These are phyloP conservation scores for Toxotes chatareus DNA, from an alignment of 2,113 vertebrate species.

Conservation along the genomic window DNA sequence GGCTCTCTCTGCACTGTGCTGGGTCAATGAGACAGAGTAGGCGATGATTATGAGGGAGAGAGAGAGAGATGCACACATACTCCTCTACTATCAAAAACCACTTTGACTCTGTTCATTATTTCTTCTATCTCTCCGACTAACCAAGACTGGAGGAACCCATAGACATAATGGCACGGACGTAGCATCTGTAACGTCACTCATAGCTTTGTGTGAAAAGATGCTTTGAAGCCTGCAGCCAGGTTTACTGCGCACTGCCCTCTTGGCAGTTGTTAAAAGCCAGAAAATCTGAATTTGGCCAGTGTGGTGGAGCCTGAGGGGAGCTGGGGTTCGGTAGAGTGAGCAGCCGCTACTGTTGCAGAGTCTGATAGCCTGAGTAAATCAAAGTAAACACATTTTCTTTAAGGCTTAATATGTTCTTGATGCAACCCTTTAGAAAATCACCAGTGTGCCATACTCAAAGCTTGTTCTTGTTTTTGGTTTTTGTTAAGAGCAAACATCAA, in stretches of 20 bases:
- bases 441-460: neutral
- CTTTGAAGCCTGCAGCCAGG: conserved; percentile 37
- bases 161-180: conserved; percentile 6
- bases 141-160: neutral
- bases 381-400: conserved; percentile 25
- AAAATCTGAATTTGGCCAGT: conserved; percentile 50
- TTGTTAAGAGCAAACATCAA: neutral
- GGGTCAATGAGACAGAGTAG: conserved; percentile 65
- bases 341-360: conserved; percentile 29
- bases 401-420: conserved; percentile 18
- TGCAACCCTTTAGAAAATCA: conserved; percentile 8
- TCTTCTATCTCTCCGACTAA: conserved; percentile 9
- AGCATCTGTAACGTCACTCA: conserved; percentile 32
- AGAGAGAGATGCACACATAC: conserved; percentile 28
- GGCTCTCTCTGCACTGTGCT: conserved; percentile 51
- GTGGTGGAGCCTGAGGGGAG: conserved; percentile 31
- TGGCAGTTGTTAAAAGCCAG: conserved; percentile 51
- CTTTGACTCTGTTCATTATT: conserved; percentile 15
- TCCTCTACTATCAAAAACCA: conserved; percentile 8
- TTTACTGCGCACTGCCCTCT: conserved; percentile 34
- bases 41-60: conserved; percentile 57
- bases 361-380: conserved; percentile 19
- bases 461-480: too few relatives aligned
- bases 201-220: conserved; percentile 38
- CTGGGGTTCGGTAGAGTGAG: conserved; percentile 19